phyloP scores from a whole-genome alignment of 2,113 vertebrate genomes.

The Mirza zaza region DNA sequence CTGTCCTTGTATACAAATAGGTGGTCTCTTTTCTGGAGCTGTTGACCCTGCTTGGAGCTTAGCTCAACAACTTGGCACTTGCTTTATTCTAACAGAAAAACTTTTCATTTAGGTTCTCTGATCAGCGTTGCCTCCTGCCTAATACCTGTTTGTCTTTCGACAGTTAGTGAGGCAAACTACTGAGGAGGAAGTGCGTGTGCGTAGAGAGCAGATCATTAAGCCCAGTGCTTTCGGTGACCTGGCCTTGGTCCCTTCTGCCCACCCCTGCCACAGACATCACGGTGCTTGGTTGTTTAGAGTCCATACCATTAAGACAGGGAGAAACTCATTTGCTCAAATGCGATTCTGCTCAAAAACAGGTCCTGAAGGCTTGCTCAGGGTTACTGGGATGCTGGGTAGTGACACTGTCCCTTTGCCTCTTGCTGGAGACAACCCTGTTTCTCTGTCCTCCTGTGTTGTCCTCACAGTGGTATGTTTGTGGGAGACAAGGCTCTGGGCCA shows the following conservation, averaged over 20 bases:
- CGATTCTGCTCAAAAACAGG: neutral
- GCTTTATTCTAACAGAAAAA: conserved; percentile 52
- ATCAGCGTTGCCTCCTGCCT: conserved; percentile 19
- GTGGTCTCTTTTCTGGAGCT: neutral
- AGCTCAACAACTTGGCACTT: neutral
- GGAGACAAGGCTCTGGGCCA: neutral
- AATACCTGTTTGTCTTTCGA: conserved; percentile 4
- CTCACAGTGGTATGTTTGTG: neutral
- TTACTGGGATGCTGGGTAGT: neutral
- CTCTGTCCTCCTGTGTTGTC: neutral
- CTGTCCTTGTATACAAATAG: neutral
- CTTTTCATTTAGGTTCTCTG: conserved; percentile 41
- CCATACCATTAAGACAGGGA: neutral
- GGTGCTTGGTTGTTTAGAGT: neutral
- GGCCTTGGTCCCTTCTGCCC: neutral
- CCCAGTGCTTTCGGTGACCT: neutral
- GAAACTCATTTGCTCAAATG: neutral
- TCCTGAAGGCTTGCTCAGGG: neutral
- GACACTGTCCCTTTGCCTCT: neutral
- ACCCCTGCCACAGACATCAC: neutral
- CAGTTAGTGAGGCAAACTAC: conserved; percentile 50
- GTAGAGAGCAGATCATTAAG: neutral
- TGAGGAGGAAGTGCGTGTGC: conserved; percentile 44
- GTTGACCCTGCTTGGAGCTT: neutral
- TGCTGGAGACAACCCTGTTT: neutral